Conservation (phyloP, 2,797 vertebrate genomes). For the Rhinogobio ventralis region DNA sequence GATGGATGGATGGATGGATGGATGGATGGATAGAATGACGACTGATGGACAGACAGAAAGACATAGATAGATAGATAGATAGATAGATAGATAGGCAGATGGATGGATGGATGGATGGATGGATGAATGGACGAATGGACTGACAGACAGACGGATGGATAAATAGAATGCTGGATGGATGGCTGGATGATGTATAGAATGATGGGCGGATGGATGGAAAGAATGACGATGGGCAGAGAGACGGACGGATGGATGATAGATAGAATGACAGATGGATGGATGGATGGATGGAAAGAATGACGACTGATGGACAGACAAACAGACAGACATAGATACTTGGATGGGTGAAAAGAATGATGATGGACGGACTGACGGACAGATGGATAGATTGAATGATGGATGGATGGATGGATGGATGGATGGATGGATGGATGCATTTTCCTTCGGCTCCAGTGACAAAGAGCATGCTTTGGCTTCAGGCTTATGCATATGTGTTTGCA, state of each 20-base stretch:
- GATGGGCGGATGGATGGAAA: fast-evolving
- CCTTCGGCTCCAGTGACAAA: not conserved
- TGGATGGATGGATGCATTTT: too few species aligned
- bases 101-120: fast-evolving
- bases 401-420: too few species aligned
- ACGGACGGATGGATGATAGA: not conserved
- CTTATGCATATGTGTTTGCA: slow-evolving; percentile 58
- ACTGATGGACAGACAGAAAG: fast-evolving
- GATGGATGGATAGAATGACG: not conserved
- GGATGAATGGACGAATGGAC: not conserved
- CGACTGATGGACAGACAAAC: too few species aligned
- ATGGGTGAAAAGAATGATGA: too few species aligned
- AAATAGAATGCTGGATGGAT: fast-evolving
- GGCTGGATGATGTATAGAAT: not conserved
- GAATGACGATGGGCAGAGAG: too few species aligned
- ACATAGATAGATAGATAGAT: fast-evolving
- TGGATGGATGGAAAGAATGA: not conserved
- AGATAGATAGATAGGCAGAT: fast-evolving
- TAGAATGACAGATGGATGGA: too few species aligned
- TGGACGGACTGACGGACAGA: too few species aligned
- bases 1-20: not conserved
- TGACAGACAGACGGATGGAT: fast-evolving
- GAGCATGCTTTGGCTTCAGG: slow-evolving; percentile 28
- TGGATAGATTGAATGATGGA: not conserved
- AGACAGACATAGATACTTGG: fast-evolving